A percentile compares a stretch with the other conserved stretches of the same genome.
Evolutionary conservation across 2,888 invertebrate genomes (phyloP).

Genomic region (Epinotia demarniana): DNA sequence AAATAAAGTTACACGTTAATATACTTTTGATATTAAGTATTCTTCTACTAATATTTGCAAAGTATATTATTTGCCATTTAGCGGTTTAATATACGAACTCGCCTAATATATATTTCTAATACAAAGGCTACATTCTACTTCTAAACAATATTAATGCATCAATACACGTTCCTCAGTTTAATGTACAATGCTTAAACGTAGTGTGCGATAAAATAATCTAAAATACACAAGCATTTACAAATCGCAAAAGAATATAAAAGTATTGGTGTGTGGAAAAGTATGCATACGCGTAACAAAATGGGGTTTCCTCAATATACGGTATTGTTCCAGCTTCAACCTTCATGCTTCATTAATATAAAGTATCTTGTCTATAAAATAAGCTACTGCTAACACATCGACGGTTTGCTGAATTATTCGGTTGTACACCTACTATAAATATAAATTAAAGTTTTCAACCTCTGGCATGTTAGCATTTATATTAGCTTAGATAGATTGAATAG

Average conservation of each 20-base stretch:
- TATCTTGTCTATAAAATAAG: slow-evolving; percentile 49
- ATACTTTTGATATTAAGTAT: slow-evolving; percentile 8
- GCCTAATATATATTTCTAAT: not conserved
- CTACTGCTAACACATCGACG: slow-evolving; percentile 77
- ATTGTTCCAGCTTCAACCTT: slow-evolving; percentile 83
- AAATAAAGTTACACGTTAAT: not conserved
- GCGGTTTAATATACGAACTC: not conserved
- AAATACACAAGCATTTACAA: slow-evolving; percentile 30
- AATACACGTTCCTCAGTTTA: slow-evolving; percentile 59
- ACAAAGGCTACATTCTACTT: slow-evolving; percentile 12
- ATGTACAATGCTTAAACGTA: slow-evolving; percentile 41
- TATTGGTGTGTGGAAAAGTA: slow-evolving; percentile 22
- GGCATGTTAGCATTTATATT: not conserved
- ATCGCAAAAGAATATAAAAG: not conserved
- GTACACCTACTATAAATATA: slow-evolving; percentile 44
- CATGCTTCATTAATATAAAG: slow-evolving; percentile 57
- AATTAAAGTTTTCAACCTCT: not conserved
- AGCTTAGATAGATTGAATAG: not conserved
- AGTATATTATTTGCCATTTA: not conserved
- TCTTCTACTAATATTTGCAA: slow-evolving; percentile 1
- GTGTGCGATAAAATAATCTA: not conserved
- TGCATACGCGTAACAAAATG: slow-evolving; percentile 24
- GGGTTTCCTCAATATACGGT: slow-evolving; percentile 46
- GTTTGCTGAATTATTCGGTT: slow-evolving; percentile 70
- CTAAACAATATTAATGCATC: slow-evolving; percentile 63